These are phyloP conservation scores for Vulpes vulpes DNA, from an alignment of 2,113 vertebrate species.

Conservation along the genomic window DNA sequence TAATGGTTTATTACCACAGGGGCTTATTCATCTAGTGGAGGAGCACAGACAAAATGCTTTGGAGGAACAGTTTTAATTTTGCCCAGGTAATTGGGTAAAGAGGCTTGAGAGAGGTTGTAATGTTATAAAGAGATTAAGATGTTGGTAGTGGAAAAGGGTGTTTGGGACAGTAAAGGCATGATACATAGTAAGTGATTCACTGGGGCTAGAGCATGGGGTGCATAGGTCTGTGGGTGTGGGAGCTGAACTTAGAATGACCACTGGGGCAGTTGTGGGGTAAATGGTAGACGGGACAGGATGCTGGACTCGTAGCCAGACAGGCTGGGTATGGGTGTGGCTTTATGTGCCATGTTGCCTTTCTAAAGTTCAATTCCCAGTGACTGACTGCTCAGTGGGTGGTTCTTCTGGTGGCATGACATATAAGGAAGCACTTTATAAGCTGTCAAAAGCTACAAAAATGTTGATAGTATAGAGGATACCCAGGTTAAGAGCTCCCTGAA, in stretches of 20 bases:
- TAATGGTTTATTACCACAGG: background rate
- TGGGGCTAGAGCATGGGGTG: background rate
- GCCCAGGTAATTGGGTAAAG: background rate
- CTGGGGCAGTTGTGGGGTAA: background rate
- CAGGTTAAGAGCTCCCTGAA: background rate
- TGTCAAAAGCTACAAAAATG: background rate
- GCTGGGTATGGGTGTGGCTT: background rate
- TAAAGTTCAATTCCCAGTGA: background rate
- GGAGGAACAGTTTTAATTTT: background rate
- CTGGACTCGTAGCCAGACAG: background rate
- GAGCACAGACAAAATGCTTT: background rate
- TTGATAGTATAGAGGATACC: background rate
- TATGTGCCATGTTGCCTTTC: background rate
- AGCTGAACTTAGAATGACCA: background rate
- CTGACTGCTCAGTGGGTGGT: background rate
- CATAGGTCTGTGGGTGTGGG: background rate
- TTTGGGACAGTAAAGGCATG: background rate
- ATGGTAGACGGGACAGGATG: background rate
- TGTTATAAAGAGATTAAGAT: background rate
- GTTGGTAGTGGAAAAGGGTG: background rate
- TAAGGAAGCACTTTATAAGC: background rate
- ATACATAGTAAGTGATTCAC: background rate
- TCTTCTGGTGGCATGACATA: background rate
- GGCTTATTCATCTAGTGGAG: background rate
- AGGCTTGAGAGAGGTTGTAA: background rate